Evolutionary conservation across 1,140 invertebrate species (phyloP).

Genomic region (Magallana ariakensis): DNA sequence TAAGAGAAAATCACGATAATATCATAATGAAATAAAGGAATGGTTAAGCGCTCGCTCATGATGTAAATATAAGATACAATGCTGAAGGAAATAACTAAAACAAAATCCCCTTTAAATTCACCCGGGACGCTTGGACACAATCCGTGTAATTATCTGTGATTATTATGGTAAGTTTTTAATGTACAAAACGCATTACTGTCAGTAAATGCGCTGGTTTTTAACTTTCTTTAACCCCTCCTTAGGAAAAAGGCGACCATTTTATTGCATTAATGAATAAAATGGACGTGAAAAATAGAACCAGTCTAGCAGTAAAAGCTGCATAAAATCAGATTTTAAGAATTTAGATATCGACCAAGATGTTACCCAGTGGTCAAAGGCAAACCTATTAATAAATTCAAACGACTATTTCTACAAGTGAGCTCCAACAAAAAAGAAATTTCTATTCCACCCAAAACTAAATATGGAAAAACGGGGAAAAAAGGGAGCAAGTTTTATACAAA

Average conservation of each 20-base stretch:
- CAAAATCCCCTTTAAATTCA: not conserved
- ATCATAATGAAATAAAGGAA: not conserved
- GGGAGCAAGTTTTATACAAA: too few relatives aligned
- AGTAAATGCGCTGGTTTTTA: not conserved
- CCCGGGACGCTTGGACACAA: not conserved
- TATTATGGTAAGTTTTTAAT: not conserved
- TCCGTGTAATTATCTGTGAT: not conserved
- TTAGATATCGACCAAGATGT: not conserved
- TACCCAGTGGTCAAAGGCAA: not conserved
- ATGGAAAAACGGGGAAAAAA: not conserved
- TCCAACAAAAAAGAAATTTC: not conserved
- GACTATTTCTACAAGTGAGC: not conserved
- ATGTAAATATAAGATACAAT: not conserved
- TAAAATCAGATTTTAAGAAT: not conserved
- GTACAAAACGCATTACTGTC: not conserved
- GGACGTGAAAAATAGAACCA: not conserved
- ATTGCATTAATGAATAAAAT: conserved; percentile 5
- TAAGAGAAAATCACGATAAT: not conserved
- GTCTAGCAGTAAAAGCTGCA: not conserved
- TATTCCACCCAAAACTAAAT: not conserved
- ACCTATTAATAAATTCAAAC: not conserved
- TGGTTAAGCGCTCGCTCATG: not conserved
- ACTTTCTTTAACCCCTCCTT: not conserved
- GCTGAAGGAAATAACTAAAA: not conserved
- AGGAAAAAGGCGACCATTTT: not conserved